Percentiles rank a stretch among this genome's conserved stretches.
Conservation (phyloP, 1,140 invertebrate species). For the Augochlora pura region DNA sequence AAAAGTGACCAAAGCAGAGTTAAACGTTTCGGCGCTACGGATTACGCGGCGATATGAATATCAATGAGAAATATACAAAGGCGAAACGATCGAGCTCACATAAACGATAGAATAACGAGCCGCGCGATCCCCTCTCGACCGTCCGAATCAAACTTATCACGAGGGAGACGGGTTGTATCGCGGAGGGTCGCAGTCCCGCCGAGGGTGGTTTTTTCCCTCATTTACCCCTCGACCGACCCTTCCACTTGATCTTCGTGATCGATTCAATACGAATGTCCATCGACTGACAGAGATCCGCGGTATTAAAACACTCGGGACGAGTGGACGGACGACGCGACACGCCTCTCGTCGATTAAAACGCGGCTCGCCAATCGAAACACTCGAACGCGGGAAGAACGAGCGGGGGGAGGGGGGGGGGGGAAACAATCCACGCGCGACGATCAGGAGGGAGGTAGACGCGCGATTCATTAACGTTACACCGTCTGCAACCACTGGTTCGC, state of each 20-base stretch:
- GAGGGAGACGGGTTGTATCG: neutral
- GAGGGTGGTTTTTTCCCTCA: constrained; percentile 1
- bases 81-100: neutral
- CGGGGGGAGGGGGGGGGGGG: neutral
- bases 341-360: constrained; percentile 22
- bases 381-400: neutral
- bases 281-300: constrained; percentile 9
- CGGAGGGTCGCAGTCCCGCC: neutral
- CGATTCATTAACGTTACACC: constrained; percentile 21
- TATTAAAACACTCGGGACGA: neutral
- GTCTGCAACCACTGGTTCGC: constrained; percentile 18
- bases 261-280: constrained; percentile 22
- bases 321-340: neutral
- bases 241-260: constrained; percentile 17
- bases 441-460: neutral
- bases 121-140: too few species aligned
- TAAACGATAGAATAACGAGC: constrained; percentile 2
- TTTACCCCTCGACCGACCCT: neutral
- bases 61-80: too few species aligned
- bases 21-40: too few species aligned
- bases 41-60: too few species aligned
- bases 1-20: too few species aligned
- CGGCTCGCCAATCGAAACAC: constrained; percentile 11
- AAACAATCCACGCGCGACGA: constrained; percentile 18
- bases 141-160: constrained; percentile 7